phyloP scores from a whole-genome alignment of 1,140 invertebrate species.

The Monochamus saltuarius region DNA sequence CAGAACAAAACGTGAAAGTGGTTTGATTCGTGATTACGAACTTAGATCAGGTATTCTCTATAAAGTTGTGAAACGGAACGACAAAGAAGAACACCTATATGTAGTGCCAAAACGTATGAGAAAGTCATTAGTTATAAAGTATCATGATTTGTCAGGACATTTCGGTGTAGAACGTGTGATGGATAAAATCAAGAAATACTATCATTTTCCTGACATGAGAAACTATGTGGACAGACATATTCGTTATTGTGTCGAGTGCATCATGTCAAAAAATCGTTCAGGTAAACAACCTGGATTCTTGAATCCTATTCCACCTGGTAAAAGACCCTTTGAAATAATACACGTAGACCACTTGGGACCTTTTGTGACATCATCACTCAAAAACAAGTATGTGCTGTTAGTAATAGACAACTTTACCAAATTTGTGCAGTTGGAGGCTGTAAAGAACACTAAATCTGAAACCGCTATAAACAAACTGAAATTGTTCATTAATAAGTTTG shows the following conservation, averaged over 20 bases:
- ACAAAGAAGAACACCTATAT: slow-evolving; percentile 32
- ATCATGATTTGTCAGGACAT: slow-evolving; percentile 46
- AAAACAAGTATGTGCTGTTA: too few species aligned
- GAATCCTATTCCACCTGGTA: slow-evolving; percentile 35
- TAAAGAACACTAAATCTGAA: too few species aligned
- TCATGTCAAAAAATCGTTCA: slow-evolving; percentile 14
- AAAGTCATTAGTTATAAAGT: background rate
- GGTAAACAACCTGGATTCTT: slow-evolving; percentile 39
- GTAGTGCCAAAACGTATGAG: background rate
- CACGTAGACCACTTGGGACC: slow-evolving; percentile 42
- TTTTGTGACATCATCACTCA: slow-evolving; percentile 4
- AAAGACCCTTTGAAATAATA: slow-evolving; percentile 30
- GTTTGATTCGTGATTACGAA: too few species aligned
- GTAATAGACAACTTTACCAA: too few species aligned
- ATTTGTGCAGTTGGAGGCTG: too few species aligned
- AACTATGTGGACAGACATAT: slow-evolving; percentile 40
- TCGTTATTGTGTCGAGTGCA: slow-evolving; percentile 25
- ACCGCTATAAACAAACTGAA: too few species aligned
- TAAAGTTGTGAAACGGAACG: slow-evolving; percentile 28
- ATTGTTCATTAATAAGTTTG: too few species aligned
- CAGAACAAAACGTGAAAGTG: too few species aligned
- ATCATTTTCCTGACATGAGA: slow-evolving; percentile 45
- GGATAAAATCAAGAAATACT: slow-evolving; percentile 33
- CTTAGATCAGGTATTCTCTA: too few species aligned
- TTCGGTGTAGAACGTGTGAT: slow-evolving; percentile 44